Evolutionary conservation across 2,797 vertebrate species (phyloP), one percentile per base, ranked within the genome.

Genomic region (Vultur gryphus): DNA sequence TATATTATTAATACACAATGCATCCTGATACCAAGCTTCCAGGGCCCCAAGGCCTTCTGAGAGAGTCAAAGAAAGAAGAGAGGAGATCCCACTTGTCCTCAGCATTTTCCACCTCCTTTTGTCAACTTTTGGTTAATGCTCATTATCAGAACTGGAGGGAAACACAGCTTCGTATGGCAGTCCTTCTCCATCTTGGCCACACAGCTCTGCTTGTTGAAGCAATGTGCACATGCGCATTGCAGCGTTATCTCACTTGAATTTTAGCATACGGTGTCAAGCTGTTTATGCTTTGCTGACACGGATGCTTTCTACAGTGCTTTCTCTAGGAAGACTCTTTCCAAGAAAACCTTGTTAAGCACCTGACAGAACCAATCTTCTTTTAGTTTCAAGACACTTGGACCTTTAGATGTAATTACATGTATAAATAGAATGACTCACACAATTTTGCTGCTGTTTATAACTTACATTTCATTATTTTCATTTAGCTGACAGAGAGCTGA

Each of bases 381-480:
- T 91, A 82, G 97, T 95, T 95, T 96, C 43, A 71, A 92, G 84
- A 88, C 67, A n/a, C 82, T 95, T 73, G 69, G 82, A 95, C 80
- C 62, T 96, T 87, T 92, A 69, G 46, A 61, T 79, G 80, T 81
- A 95, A 97, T 87, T 97, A 93, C 94, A 58, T 84, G 80, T 87
- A 78, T 90, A 88, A 91, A 93, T 52, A 58, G 92, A 97, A 76
- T 88, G 81, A 87, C 86, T 97, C 48, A 55, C 51, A n/a, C 64
- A 52, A 92, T 97, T 96, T 96, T 94, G 46, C 78, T 83, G 48
- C 59, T 62, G 87, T 97, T 95, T 91, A 44, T 93, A 79, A 70
- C 65, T 94, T 89, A 83, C 67, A 83, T 97, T 97, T 96, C 69
- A 84, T 91, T 97, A 91, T 92, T 94, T 96, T 84, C 89, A 81